Evolutionary conservation across 1,140 invertebrate species (phyloP), one percentile per base, ranked within the genome.

Genomic region (Papilio polytes): DNA sequence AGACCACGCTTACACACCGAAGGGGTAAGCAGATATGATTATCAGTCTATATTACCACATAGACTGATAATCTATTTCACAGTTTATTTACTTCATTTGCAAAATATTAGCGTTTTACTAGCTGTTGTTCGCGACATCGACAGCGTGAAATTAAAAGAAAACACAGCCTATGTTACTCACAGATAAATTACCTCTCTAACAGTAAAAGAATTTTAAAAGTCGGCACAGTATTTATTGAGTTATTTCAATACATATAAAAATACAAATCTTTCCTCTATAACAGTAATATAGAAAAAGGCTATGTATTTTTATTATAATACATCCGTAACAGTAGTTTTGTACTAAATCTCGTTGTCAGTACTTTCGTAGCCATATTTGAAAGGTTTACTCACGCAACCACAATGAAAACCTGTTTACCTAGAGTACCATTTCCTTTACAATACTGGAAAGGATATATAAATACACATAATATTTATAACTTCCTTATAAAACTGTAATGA

Each of bases 341-440:
- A 66, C 63, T 66, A 31, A 66, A 31, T 66, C 63, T 66, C 59
- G 59, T 12, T 63, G n/a, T 66, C 9, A 22, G 22, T 66, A 66
- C 63, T 66, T 66, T 66, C 63, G 63, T 66, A 26, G 63, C 63
- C 26, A 31, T 66, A 66, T 66, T 66, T 31, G 63, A 66, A 66
- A 66, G 63, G 22, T 66, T 66, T 66, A 66, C 22, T 66, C 63
- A 13, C 63, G 63, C 63, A 66, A 66, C 63, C 63, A 31, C 63
- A 66, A 66, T 66, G 63, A 66, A 66, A 66, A 66, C 63, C 63
- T 15, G 63, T 66, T 66, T 66, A 66, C 36, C 63, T 66, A 66
- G 63, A 36, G 63, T 66, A 66, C 63, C 22, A 66, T 66, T 66
- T 66, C 63, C 63, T 66, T 66, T 66, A 31, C 26, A 66, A 66